Percentiles rank a stretch among this genome's conserved stretches.
Conservation (phyloP, 2,888 invertebrate species). For the Machimus rusticus region DNA sequence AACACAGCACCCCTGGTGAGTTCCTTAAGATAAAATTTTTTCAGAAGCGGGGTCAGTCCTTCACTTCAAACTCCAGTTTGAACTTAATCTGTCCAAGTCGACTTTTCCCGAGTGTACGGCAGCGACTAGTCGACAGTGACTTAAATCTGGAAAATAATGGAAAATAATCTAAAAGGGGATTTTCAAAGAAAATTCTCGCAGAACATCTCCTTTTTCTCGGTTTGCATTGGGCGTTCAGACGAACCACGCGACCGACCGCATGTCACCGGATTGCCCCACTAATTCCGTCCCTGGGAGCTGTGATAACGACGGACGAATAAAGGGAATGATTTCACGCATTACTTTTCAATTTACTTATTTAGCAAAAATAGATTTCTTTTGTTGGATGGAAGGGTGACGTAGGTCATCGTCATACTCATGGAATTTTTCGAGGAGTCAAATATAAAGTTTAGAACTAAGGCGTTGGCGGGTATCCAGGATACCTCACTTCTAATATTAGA, state of each 20-base stretch:
- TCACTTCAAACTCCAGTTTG: neutral
- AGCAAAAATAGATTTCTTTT: neutral
- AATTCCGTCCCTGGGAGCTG: neutral
- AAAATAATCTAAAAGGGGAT: neutral
- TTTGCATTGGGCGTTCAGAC: neutral
- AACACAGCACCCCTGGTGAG: constrained; percentile 6
- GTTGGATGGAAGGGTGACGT: neutral
- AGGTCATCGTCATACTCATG: neutral
- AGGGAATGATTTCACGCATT: neutral
- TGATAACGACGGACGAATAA: neutral
- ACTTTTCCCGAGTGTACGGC: neutral
- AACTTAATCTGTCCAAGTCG: neutral
- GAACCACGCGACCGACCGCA: neutral
- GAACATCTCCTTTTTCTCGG: neutral
- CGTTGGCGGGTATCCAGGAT: neutral
- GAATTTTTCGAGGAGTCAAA: neutral
- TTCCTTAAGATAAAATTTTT: neutral
- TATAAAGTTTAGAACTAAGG: neutral
- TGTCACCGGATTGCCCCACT: neutral
- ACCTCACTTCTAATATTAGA: neutral
- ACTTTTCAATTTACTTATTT: neutral
- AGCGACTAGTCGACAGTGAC: neutral
- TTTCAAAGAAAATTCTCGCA: neutral
- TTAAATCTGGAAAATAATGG: neutral
- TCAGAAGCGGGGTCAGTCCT: neutral